A percentile compares a stretch with the other conserved stretches of the same genome.
Evolutionary conservation across 2,797 vertebrate species (phyloP).

Genomic region (Anisognathus igniventris): DNA sequence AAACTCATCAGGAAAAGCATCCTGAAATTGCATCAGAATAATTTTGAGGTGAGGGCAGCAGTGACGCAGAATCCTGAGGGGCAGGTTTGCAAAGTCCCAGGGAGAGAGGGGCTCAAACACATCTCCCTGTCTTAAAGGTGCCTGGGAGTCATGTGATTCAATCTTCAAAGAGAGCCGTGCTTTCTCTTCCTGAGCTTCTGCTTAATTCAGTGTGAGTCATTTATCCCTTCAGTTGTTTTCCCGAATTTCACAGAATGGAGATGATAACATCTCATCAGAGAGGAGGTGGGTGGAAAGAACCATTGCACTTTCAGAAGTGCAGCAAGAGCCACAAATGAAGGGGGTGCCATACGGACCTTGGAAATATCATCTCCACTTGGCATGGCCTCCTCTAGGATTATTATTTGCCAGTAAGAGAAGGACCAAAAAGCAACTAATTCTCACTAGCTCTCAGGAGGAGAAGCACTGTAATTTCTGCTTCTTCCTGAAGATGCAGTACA

Average conservation of each 20-base stretch:
- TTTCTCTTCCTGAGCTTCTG: neutral
- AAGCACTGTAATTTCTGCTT: neutral
- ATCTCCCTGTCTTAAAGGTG: neutral
- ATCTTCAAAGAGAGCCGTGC: neutral
- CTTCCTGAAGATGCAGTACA: neutral
- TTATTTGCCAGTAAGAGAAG: neutral
- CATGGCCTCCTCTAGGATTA: neutral
- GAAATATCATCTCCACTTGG: conserved; percentile 3
- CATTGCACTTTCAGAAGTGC: neutral
- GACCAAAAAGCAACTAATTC: neutral
- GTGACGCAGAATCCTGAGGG: neutral
- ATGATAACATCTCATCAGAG: neutral
- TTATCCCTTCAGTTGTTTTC: neutral
- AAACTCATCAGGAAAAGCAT: neutral
- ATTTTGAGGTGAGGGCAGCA: neutral
- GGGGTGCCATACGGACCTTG: neutral
- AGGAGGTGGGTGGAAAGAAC: neutral
- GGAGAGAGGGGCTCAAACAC: neutral
- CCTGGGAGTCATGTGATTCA: neutral
- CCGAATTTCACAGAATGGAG: neutral
- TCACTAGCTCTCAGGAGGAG: neutral
- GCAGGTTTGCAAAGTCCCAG: neutral
- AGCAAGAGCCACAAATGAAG: neutral
- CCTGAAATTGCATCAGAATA: neutral
- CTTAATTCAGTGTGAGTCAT: conserved; percentile 11